Evolutionary conservation across 2,888 invertebrate genomes (phyloP), one percentile per base, ranked within the genome.

Genomic region (Brenthis hecate): DNA sequence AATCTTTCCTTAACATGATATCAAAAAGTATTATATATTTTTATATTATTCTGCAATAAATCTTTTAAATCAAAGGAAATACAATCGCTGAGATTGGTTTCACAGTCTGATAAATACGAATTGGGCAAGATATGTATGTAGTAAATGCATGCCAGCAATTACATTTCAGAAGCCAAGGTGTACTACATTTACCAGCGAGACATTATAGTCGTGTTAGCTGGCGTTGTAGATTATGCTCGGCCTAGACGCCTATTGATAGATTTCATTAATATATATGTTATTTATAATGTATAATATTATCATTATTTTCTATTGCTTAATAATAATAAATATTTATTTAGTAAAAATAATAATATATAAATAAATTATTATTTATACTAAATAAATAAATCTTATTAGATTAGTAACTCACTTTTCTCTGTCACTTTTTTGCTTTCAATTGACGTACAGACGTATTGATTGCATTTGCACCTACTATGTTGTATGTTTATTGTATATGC

Each of bases 171-270:
- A 69, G 74, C 80, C 82, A 81, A 82, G 82, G 82, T 81, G 77
- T 78, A 80, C 84, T 82, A 85, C 83, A 84, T 83, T 85, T 85
- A 82, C 84, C 77, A 74, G 75, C 76, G 77, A 77, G 76, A 81
- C 80, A 81, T 79, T 81, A 81, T 77, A 78, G 77, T 78, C 74
- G 78, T 79, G 80, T 84, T 83, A 81, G 78, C 76, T 77, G 77
- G 76, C 75, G 74, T 28, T 61, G 56, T 65, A 51, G 58, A 60
- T 55, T 56, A 62, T 54, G 36, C 36, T 54, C 53, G 53, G 53
- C 62, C 53, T 51, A 51, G 36, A 62, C 62, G 53, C 36, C 43
- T 62, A 62, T 67, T 43, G 28, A 51, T 56, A 61, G 58, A 60
- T 61, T 65, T 56, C 55, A 56, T 5, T 47, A 56, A 23, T 32